These are phyloP conservation scores for Syngnathus scovelli DNA, from an alignment of 2,113 vertebrate genomes.

Conservation along the genomic window DNA sequence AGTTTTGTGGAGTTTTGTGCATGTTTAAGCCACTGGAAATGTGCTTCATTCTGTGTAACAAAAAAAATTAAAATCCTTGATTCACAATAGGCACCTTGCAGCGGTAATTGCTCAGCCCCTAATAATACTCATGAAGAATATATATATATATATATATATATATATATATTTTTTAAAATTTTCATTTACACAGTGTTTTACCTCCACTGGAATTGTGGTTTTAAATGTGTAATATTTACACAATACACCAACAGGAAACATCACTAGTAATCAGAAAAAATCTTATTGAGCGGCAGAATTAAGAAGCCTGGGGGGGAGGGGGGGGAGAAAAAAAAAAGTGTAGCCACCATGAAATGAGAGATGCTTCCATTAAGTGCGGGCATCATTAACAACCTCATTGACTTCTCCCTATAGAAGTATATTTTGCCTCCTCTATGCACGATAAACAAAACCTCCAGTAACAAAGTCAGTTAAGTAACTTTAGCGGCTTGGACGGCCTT, in stretches of 20 bases:
- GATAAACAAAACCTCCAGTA: conserved; percentile 3
- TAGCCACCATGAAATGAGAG: conserved; percentile 59
- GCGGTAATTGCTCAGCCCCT: too few relatives aligned
- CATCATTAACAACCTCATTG: conserved; percentile 61
- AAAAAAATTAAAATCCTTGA: too few relatives aligned
- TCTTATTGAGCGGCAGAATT: neutral
- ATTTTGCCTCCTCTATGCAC: conserved; percentile 20
- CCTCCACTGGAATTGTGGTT: too few relatives aligned
- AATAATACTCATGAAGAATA: too few relatives aligned
- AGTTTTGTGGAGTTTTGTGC: too few relatives aligned
- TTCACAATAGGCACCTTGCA: too few relatives aligned
- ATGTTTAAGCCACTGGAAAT: too few relatives aligned
- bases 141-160: too few relatives aligned
- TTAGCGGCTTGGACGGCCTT: neutral
- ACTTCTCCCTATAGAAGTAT: conserved; percentile 43
- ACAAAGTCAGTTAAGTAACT: neutral
- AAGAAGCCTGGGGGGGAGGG: neutral
- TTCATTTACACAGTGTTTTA: too few relatives aligned
- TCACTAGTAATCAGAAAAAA: neutral
- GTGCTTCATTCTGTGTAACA: too few relatives aligned
- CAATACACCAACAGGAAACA: neutral
- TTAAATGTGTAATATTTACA: neutral
- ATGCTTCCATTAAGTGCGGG: conserved; percentile 49
- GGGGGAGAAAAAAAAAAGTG: conserved; percentile 24
- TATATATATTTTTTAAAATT: too few relatives aligned